Evolutionary conservation across 2,888 invertebrate genomes (phyloP).

Genomic region (Meteorus colon): DNA sequence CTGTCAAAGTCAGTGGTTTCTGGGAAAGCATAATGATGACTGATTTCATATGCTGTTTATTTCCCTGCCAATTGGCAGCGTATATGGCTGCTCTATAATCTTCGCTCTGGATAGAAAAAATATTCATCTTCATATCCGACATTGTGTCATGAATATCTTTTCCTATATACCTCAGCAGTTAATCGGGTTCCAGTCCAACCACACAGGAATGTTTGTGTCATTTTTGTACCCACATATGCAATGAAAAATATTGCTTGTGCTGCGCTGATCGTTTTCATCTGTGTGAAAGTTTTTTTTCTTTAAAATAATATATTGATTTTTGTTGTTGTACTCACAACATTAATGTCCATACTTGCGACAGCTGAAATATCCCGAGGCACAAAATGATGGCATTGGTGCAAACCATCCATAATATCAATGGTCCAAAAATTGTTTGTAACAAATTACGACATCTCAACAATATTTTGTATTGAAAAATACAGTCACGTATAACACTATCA

Average conservation of each 20-base stretch:
- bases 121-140: background rate
- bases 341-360: constrained; percentile 27
- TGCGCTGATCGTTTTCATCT: constrained; percentile 22
- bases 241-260: constrained; percentile 34
- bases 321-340: background rate
- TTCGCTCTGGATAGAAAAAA: constrained; percentile 39
- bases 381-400: constrained; percentile 38
- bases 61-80: constrained; percentile 42
- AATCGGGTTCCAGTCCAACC: constrained; percentile 43
- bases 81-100: constrained; percentile 41
- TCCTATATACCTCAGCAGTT: constrained; percentile 40
- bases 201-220: constrained; percentile 45
- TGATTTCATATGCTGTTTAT: constrained; percentile 41
- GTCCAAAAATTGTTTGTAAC: constrained; percentile 42
- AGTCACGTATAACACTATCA: constrained; percentile 35
- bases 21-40: constrained; percentile 44
- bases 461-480: constrained; percentile 40
- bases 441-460: constrained; percentile 39
- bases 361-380: constrained; percentile 45
- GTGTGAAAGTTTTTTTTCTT: background rate
- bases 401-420: constrained; percentile 36
- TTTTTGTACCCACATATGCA: constrained; percentile 41
- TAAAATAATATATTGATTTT: background rate
- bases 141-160: background rate
- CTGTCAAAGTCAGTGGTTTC: constrained; percentile 37